phyloP scores from a whole-genome alignment of 2,797 vertebrate genomes.

The Pangasius sanitwongsei region DNA sequence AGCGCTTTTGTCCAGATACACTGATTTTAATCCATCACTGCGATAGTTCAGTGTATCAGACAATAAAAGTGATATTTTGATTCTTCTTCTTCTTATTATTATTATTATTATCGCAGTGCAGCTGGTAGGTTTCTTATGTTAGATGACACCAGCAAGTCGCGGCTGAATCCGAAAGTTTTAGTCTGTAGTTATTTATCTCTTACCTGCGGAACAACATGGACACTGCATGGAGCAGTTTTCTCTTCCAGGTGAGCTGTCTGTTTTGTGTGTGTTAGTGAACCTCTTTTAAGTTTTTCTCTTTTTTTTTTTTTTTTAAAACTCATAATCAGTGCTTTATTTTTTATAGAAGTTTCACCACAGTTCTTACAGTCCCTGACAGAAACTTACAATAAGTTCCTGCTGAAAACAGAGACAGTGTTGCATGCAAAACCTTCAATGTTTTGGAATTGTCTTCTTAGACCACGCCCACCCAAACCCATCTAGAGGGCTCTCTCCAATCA shows the following conservation, averaged over 20 bases:
- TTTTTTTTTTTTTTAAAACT: neutral
- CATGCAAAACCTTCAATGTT: neutral
- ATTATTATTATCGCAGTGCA: neutral
- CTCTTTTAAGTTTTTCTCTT: no score
- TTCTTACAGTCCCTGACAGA: neutral
- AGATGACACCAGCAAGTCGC: constrained; percentile 18
- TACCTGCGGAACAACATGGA: constrained; percentile 72
- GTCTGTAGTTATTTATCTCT: constrained; percentile 18
- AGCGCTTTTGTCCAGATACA: neutral
- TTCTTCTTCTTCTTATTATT: neutral
- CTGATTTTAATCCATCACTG: neutral
- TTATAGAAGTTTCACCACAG: neutral
- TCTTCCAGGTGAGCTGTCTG: constrained; percentile 83
- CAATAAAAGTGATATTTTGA: neutral
- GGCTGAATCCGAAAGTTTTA: neutral
- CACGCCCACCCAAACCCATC: constrained; percentile 74
- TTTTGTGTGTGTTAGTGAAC: neutral
- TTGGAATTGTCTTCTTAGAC: constrained; percentile 64
- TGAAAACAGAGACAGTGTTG: neutral
- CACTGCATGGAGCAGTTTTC: constrained; percentile 88
- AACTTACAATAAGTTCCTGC: neutral
- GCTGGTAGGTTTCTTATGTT: neutral
- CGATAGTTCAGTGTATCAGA: neutral
- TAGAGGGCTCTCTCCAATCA: constrained; percentile 82
- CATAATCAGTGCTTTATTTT: neutral